These are phyloP conservation scores for Palythoa grandiflora DNA, from an alignment of 92 coral and sea anemone genomes.

Conservation along the genomic window DNA sequence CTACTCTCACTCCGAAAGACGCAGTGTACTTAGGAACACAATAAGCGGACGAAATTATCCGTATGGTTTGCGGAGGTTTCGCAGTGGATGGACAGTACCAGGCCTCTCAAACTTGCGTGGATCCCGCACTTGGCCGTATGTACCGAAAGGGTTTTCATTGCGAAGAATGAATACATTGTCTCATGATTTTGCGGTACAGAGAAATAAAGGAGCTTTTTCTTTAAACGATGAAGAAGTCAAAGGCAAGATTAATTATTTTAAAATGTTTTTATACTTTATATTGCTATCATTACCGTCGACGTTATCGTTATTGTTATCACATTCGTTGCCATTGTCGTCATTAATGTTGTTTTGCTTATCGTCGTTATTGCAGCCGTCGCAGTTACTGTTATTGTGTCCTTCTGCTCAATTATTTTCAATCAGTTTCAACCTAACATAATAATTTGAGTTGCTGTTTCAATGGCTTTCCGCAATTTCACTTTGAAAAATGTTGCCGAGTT, in stretches of 20 bases:
- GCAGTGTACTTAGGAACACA: not conserved
- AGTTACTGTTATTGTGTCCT: too few species aligned
- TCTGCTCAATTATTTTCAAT: too few species aligned
- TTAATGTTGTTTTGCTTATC: too few species aligned
- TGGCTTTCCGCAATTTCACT: too few species aligned
- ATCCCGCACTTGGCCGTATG: constrained; percentile 6
- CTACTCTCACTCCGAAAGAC: not conserved
- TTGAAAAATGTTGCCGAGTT: too few species aligned
- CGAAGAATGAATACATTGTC: not conserved
- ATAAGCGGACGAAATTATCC: not conserved
- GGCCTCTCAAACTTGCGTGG: not conserved
- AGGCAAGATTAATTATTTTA: not conserved
- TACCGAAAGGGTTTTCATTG: not conserved
- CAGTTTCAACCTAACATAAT: too few species aligned
- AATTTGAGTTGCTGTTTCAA: too few species aligned
- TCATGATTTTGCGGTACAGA: constrained; percentile 11
- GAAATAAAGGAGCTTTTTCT: constrained; percentile 34
- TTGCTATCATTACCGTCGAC: not conserved
- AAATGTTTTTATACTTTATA: not conserved
- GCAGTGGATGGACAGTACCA: constrained; percentile 42
- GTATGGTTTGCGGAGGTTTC: constrained; percentile 27
- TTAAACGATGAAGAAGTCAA: constrained; percentile 28
- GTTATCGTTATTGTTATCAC: too few species aligned
- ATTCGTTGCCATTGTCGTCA: too few species aligned
- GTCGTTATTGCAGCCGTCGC: too few species aligned